Evolutionary conservation across 1,140 invertebrate genomes (phyloP), one percentile per base, ranked within the genome.

Genomic region (Camponotus pennsylvanicus): DNA sequence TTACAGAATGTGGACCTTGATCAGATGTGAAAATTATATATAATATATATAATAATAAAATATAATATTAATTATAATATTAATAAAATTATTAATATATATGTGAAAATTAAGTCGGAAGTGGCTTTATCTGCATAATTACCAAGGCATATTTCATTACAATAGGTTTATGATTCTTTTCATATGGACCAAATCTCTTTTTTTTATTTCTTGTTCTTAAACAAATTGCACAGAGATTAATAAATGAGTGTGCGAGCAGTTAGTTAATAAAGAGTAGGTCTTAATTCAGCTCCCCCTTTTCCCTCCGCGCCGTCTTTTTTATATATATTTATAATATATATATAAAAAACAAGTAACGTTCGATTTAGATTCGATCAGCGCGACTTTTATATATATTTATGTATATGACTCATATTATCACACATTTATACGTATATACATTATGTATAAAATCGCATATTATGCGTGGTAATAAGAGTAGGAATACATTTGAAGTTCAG

Each of bases 91-190:
- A 27, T 27, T 27, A 27, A 27, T 27, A 27, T 27, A 27, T 27
- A 1, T 27, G 27, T 27, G 27, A 27, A 27, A 27, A 27, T 27
- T 27, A 27, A 27, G 27, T 27, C 27, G 27, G 27, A 27, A 27
- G 27, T 27, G 27, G 27, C 27, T 27, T 27, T 27, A 27, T 27
- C 27, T 27, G 27, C 27, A 27, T 27, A 27, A 27, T 27, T 27
- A 27, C 27, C 27, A 95, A 95, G 94, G 93, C 93, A 94, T 95
- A 94, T 94, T 94, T 92, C 94, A 90, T 94, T 94, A 94, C 94
- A 94, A 91, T 94, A 93, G 55, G 63, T 93, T 92, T 92, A 92
- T 93, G 90, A 84, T 89, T 91, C 82, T 90, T 83, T 85, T 85
- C 88, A 85, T 37, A 71, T 89, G 86, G 86, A 88, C 89, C 89